Evolutionary conservation across 2,113 vertebrate genomes (phyloP).

Genomic region (Motacilla alba): DNA sequence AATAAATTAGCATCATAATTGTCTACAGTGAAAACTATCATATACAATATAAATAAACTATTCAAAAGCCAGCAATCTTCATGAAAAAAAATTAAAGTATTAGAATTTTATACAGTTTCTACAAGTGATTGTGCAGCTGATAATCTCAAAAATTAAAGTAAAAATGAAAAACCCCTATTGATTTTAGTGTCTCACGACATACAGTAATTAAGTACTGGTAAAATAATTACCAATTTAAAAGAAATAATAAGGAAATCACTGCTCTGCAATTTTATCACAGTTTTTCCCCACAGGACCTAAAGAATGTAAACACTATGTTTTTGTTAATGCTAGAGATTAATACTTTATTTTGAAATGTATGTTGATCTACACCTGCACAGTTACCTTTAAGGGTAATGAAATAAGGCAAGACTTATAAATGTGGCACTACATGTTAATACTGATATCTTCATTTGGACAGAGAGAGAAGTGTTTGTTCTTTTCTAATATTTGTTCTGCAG

Average conservation of each 20-base stretch:
- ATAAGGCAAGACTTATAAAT: conserved; percentile 91
- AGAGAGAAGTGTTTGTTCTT: conserved; percentile 65
- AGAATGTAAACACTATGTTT: conserved; percentile 96
- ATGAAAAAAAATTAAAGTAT: conserved; percentile 75
- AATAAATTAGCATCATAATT: conserved; percentile 98
- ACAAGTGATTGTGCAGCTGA: conserved; percentile 82
- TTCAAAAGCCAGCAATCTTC: conserved; percentile 84
- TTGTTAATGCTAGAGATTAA: conserved; percentile 85
- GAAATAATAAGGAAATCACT: conserved; percentile 87
- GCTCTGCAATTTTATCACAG: conserved; percentile 86
- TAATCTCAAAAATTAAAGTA: conserved; percentile 81
- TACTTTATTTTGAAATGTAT: conserved; percentile 86
- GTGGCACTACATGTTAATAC: conserved; percentile 87
- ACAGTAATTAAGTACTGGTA: conserved; percentile 86
- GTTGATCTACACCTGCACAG: conserved; percentile 86
- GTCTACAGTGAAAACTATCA: conserved; percentile 93
- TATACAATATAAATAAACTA: conserved; percentile 93
- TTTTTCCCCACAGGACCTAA: conserved; percentile 85
- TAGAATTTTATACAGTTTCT: conserved; percentile 81
- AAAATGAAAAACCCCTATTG: conserved; percentile 86
- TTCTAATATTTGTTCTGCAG: conserved; percentile 81
- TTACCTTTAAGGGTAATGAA: conserved; percentile 87
- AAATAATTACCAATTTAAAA: conserved; percentile 85
- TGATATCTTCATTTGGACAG: conserved; percentile 75
- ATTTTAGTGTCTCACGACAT: conserved; percentile 99